A percentile compares a stretch with the other conserved stretches of the same genome.
These are phyloP conservation scores for Sebastes taczanowskii DNA, from an alignment of 2,797 vertebrate genomes.

Conservation along the genomic window DNA sequence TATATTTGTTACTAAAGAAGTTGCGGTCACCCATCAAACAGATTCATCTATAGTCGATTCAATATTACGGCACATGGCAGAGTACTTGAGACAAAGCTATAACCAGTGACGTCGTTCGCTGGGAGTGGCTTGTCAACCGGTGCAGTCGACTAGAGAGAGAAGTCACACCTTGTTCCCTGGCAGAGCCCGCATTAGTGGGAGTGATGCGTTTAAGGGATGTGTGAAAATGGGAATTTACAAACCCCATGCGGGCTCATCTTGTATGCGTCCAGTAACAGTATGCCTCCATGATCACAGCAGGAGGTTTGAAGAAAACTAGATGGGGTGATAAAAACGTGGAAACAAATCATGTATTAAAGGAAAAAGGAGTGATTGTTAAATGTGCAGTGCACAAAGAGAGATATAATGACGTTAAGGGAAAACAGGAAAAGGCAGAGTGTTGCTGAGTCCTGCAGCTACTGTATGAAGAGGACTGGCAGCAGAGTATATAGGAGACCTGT, in stretches of 20 bases:
- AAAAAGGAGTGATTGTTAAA: background rate
- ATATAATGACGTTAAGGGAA: background rate
- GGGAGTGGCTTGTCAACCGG: background rate
- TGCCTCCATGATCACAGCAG: background rate
- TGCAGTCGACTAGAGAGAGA: slow-evolving; percentile 6
- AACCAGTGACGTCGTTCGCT: background rate
- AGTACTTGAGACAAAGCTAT: background rate
- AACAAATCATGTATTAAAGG: background rate
- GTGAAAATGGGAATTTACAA: slow-evolving; percentile 19
- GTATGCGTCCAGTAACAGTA: background rate
- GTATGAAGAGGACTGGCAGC: slow-evolving; percentile 55
- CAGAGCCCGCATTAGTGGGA: background rate
- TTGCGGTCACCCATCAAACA: background rate
- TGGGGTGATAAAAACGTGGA: background rate
- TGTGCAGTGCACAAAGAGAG: background rate
- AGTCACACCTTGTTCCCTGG: slow-evolving; percentile 54
- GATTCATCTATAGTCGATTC: background rate
- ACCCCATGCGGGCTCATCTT: background rate
- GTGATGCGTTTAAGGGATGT: slow-evolving; percentile 1
- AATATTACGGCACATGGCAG: background rate
- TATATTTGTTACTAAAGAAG: background rate
- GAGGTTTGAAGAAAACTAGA: background rate
- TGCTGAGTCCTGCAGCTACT: slow-evolving; percentile 53
- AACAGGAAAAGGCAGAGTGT: slow-evolving; percentile 14
- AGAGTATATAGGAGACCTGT: slow-evolving; percentile 46